phyloP scores from a whole-genome alignment of 1,140 invertebrate species.

The Triops longicaudatus region DNA sequence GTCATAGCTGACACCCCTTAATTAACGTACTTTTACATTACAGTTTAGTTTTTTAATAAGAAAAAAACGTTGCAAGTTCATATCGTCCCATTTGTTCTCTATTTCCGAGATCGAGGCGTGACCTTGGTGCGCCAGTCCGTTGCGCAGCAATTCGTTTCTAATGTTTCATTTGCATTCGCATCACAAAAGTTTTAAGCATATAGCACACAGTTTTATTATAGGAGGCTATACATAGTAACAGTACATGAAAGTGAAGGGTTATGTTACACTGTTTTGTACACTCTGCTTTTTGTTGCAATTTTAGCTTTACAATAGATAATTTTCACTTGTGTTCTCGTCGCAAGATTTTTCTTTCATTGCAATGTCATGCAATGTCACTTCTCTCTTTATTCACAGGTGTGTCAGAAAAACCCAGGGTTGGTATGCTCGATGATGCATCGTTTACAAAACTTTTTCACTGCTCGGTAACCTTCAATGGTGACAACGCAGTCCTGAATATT shows the following conservation, averaged over 20 bases:
- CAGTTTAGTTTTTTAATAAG: too few species aligned
- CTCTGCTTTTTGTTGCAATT: not conserved
- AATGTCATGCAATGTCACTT: too few species aligned
- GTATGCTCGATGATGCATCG: conserved; percentile 88
- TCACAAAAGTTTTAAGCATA: not conserved
- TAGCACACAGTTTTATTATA: not conserved
- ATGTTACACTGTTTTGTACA: conserved; percentile 12
- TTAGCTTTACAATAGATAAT: not conserved
- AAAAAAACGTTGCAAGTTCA: too few species aligned
- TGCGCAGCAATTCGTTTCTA: not conserved
- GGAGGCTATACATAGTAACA: not conserved
- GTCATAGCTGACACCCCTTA: too few species aligned
- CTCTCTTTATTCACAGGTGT: not conserved
- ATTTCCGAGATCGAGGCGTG: too few species aligned
- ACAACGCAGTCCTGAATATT: conserved; percentile 88
- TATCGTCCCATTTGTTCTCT: too few species aligned
- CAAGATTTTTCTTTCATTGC: too few species aligned
- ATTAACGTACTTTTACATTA: too few species aligned
- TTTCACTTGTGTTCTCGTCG: not conserved
- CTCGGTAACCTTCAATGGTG: conserved; percentile 74
- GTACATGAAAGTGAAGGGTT: conserved; percentile 3
- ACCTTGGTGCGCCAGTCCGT: too few species aligned
- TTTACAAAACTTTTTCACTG: conserved; percentile 83
- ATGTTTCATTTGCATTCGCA: not conserved
- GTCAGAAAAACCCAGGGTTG: conserved; percentile 80